Conservation (phyloP, 2,888 invertebrate genomes). For the Linhomoeus sp. region DNA sequence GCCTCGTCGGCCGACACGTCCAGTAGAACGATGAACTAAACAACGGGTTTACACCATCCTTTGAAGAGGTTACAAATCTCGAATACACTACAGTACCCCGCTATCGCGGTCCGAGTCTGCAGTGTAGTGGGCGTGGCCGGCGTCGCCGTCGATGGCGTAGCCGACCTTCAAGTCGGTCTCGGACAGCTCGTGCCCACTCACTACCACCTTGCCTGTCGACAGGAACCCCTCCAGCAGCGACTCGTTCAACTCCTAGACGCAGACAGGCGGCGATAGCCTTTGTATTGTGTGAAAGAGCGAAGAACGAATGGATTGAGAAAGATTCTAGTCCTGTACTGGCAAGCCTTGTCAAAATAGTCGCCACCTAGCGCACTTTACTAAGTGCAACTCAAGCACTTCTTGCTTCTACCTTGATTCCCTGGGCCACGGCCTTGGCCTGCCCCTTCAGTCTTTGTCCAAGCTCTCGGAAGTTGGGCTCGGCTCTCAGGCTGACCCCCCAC, state of each 20-base stretch:
- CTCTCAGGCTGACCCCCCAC: constrained; percentile 70
- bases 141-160: constrained; percentile 46
- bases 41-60: constrained; percentile 4
- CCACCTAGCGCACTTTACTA: no score
- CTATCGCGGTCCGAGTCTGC: constrained; percentile 65
- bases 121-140: constrained; percentile 41
- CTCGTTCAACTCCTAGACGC: constrained; percentile 43
- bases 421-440: constrained; percentile 65
- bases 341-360: no score
- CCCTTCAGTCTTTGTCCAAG: constrained; percentile 70
- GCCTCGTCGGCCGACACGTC: constrained; percentile 70
- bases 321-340: no score
- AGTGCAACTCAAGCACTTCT: no score
- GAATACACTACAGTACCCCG: constrained; percentile 8
- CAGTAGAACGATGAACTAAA: constrained; percentile 53
- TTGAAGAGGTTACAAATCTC: neutral
- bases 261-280: no score
- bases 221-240: constrained; percentile 55
- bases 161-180: constrained; percentile 37
- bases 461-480: constrained; percentile 81
- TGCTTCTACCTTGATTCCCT: constrained; percentile 45
- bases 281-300: no score
- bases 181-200: constrained; percentile 50
- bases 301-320: no score
- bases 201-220: constrained; percentile 45